phyloP scores from a whole-genome alignment of 1,140 invertebrate genomes.

The Drosophila kurseongensis region DNA sequence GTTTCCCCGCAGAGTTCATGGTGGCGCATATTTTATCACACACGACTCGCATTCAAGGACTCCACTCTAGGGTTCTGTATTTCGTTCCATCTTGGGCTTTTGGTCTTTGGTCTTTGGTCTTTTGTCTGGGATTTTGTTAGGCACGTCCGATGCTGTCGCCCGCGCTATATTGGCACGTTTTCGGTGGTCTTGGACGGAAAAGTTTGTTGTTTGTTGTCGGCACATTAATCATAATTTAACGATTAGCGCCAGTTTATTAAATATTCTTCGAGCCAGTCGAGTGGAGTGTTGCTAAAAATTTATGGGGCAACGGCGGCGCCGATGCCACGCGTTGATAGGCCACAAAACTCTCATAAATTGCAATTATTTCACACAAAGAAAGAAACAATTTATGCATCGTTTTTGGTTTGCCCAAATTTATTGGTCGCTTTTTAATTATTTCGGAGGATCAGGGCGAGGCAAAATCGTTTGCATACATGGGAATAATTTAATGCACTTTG shows the following conservation, averaged over 20 bases:
- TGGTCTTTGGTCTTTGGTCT: slow-evolving; percentile 8
- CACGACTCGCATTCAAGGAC: slow-evolving; percentile 25
- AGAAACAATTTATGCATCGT: slow-evolving; percentile 12
- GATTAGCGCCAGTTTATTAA: slow-evolving; percentile 77
- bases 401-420: slow-evolving; percentile 21
- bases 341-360: slow-evolving; percentile 57
- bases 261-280: slow-evolving; percentile 50
- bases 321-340: slow-evolving; percentile 68
- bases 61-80: neutral
- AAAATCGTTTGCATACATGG: neutral
- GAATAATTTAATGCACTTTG: slow-evolving; percentile 17
- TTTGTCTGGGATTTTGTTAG: slow-evolving; percentile 44
- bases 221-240: slow-evolving; percentile 79
- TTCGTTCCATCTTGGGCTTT: slow-evolving; percentile 23
- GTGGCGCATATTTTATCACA: slow-evolving; percentile 39
- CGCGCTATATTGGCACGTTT: slow-evolving; percentile 49
- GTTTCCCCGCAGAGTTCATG: slow-evolving; percentile 29
- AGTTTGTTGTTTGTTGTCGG: slow-evolving; percentile 62
- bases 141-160: slow-evolving; percentile 40
- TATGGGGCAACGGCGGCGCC: slow-evolving; percentile 38
- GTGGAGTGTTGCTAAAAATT: slow-evolving; percentile 49
- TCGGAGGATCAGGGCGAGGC: neutral
- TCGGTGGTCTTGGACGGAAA: slow-evolving; percentile 37
- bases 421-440: slow-evolving; percentile 32
- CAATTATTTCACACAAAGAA: slow-evolving; percentile 29